Evolutionary conservation across 1,140 invertebrate species (phyloP).

Genomic region (Sweltsa coloradensis): DNA sequence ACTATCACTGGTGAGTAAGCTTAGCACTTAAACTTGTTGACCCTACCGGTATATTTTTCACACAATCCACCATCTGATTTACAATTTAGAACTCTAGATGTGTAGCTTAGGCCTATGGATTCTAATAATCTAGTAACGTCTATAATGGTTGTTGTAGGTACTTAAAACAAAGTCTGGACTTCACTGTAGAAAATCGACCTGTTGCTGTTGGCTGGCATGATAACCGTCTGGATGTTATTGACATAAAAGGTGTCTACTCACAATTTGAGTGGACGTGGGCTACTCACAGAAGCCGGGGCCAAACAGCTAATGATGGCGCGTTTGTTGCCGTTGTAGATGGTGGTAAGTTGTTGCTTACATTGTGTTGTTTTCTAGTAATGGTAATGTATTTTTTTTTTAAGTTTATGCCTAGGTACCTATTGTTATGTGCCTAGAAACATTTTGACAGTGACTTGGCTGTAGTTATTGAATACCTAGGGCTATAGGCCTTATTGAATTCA

Average conservation of each 20-base stretch:
- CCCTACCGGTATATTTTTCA: no score
- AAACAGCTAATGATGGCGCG: conserved; percentile 36
- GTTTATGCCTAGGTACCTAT: no score
- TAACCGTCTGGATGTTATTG: conserved; percentile 44
- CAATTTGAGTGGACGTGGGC: conserved; percentile 49
- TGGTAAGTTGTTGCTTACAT: conserved; percentile 23
- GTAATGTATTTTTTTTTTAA: conserved; percentile 9
- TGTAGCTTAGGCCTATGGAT: no score
- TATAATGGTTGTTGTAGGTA: no score
- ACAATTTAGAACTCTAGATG: no score
- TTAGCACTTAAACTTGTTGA: no score
- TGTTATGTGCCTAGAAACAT: no score
- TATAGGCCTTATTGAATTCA: no score
- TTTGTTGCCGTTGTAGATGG: conserved; percentile 70
- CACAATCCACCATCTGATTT: no score
- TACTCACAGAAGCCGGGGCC: conserved; percentile 40
- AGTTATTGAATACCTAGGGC: no score
- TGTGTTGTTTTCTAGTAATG: conserved; percentile 10
- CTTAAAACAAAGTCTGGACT: conserved; percentile 58
- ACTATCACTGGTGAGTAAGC: conserved; percentile 93
- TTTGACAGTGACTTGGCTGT: no score
- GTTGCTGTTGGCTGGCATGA: conserved; percentile 47
- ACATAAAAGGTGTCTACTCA: conserved; percentile 37
- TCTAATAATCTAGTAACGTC: no score
- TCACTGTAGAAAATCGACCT: conserved; percentile 33